Base-by-base conservation (phyloP, 2,797 vertebrate species). In the Podargus strigoides region DNA sequence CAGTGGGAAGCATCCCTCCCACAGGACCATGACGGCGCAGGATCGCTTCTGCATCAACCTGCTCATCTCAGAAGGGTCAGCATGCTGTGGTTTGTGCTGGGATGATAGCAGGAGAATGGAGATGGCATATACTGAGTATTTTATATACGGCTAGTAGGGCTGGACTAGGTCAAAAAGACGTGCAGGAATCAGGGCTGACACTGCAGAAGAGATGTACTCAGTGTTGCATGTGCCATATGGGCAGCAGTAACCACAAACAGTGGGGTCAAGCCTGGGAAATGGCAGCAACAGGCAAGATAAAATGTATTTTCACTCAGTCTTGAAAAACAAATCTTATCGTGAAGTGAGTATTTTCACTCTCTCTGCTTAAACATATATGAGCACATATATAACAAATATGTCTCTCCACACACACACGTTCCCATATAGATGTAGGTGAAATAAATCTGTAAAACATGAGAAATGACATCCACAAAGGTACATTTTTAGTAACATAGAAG, bases 401-500 rank as follows among this genome's bases (percentile, higher is more conserved):
- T 96, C 93, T 93, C 91, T 95, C 89, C 77, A 73, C 83, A 92
- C 85, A 91, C 83, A 95, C 89, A 93, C 82, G 78, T 63, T 82
- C 90, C 76, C 85, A 95, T 96, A 94, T 97, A 95, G 94, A 96
- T 95, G 93, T 95, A 94, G 94, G 91, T 94, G 93, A 95, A 93
- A 96, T 96, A 95, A 96, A 97, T 97, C 89, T 97, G 94, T 98
- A 98, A 97, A 98, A 97, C 96, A 97, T 42, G 89, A 92, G 96
- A 96, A 96, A 93, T 96, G 90, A 96, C 97, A 97, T 95, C 89
- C 94, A 95, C 79, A 93, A 95, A 96, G 95, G 95, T 98, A 97
- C 94, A 97, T 97, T 98, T 98, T 98, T 97, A 97, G 98, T 97
- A 98, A 98, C 98, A 97, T 95, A 96, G 97, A 97, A 96, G 92